A percentile compares a stretch with the other conserved stretches of the same genome.
Conservation (phyloP, 2,113 vertebrate species). For the Sterna hirundo region DNA sequence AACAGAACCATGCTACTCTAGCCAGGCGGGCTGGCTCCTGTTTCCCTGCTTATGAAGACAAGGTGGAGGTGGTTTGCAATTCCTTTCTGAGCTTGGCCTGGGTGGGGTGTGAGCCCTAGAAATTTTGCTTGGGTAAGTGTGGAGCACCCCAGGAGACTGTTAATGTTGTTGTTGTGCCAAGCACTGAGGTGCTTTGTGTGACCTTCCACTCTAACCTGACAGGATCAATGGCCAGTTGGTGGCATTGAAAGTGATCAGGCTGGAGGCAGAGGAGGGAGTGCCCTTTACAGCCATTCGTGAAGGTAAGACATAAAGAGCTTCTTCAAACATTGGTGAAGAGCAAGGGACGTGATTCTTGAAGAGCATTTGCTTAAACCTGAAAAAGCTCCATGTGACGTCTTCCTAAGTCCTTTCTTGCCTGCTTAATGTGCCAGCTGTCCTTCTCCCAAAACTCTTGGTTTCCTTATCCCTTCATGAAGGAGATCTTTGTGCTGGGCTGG, state of each 20-base stretch:
- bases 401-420: not conserved
- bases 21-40: not conserved
- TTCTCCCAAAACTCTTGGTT: not conserved
- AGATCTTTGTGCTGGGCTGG: not conserved
- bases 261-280: conserved; percentile 87
- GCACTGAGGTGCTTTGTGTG: not conserved
- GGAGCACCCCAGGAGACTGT: not conserved
- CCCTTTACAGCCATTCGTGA: conserved; percentile 90
- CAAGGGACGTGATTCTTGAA: not conserved
- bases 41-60: not conserved
- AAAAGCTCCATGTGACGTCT: not conserved
- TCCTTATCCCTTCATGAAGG: not conserved
- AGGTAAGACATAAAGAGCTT: conserved; percentile 69
- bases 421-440: not conserved
- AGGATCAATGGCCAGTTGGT: conserved; percentile 90
- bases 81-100: not conserved
- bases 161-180: not conserved
- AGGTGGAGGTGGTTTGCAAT: not conserved
- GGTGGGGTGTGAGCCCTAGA: not conserved
- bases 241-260: conserved; percentile 87
- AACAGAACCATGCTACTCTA: not conserved
- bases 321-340: not conserved
- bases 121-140: not conserved
- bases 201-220: not conserved
- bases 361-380: not conserved